These are phyloP conservation scores for Polydrusus cervinus DNA, from an alignment of 2,888 invertebrate genomes.

Conservation along the genomic window DNA sequence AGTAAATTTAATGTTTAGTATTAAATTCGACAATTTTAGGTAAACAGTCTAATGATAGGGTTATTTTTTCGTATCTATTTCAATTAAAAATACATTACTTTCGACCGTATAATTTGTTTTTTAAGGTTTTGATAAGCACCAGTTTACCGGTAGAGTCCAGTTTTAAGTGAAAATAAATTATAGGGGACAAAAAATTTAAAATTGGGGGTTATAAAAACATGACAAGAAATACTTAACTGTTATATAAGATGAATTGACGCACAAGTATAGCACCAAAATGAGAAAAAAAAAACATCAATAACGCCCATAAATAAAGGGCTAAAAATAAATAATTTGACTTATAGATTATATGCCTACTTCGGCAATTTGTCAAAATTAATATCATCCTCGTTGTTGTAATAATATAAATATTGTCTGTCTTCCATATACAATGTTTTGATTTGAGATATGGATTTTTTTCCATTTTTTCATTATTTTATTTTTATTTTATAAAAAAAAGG, in stretches of 20 bases:
- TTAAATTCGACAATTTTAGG: constrained; percentile 12
- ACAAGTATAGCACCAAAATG: no score
- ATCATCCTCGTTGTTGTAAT: no score
- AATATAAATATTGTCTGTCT: no score
- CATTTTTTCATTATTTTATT: no score
- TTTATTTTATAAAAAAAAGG: no score
- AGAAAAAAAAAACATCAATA: no score
- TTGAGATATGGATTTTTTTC: no score
- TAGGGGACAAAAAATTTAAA: background rate
- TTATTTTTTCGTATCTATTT: constrained; percentile 12
- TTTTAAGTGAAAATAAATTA: constrained; percentile 11
- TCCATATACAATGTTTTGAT: no score
- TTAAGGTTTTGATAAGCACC: constrained; percentile 1
- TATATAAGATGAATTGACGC: background rate
- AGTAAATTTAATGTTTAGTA: constrained; percentile 10
- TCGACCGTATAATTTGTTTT: background rate
- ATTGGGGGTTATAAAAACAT: background rate
- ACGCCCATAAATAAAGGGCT: no score
- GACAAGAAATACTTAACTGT: background rate
- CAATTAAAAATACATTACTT: constrained; percentile 7
- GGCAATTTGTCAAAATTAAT: no score
- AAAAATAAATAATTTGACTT: no score
- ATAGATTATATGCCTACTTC: no score
- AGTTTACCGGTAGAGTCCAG: background rate
- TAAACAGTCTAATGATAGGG: constrained; percentile 38